Base-by-base conservation (phyloP, 2,888 invertebrate genomes). In the Leucoma salicis region DNA sequence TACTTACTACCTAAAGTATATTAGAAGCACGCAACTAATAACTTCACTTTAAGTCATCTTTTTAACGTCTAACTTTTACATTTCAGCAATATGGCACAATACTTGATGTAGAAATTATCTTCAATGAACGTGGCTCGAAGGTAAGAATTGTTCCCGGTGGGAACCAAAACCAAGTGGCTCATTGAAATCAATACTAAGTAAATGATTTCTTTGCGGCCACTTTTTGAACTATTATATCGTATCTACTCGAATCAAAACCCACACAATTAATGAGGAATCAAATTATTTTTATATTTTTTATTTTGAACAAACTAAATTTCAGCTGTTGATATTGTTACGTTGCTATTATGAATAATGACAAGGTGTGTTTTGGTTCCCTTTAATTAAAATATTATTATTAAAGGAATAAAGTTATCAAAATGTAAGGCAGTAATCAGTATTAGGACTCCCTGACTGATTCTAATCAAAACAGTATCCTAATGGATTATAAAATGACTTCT, bases 71-170 rank as follows among this genome's bases (percentile, higher is more conserved):
- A 49, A 63, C 62, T 84, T 86, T 90, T 90, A 73, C 78, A 83
- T 94, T 94, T 79, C 93, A 98, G 97, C 98, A 98, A 95, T 99
- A 96, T 92, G 99, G 99, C 83, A 95, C 96, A 77, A 99, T 99
- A 85, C 93, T 99, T 88, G 99, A 99, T 91, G 99, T 99, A 90
- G 99, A 99, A 94, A 99, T 99, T 78, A 99, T 99, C 89, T 99
- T 99, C 93, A 99, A 99, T 91, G 99, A 99, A 92, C 93, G 99
- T 70, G 99, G 99, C 89, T 99, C 99, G 72, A 99, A 99, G 97
- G 99, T 99, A 95, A 95, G 97, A 85, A 72, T 53, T 56, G 48
- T 62, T 70, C 53, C 44, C 48, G 55, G 53, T 54, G 42, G 43
- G 43, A 44, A 42, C 35, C 36, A 49, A 46, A 48, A 57, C 50